A percentile compares a stretch with the other conserved stretches of the same genome.
phyloP scores from a whole-genome alignment of 2,888 invertebrate genomes.

The Artemia sp. region DNA sequence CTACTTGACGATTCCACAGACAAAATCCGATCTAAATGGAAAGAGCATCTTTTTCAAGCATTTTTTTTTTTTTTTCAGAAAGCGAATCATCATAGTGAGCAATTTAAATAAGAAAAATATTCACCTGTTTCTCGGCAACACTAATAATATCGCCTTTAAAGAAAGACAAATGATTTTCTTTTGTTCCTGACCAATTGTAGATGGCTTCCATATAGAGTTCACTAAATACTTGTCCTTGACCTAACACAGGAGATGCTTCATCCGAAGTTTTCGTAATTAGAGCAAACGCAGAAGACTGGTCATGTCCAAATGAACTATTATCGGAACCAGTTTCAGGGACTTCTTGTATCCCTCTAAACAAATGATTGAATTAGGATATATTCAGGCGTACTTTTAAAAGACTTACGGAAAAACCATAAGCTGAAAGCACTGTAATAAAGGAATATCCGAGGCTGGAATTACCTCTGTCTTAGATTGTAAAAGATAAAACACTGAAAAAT shows the following conservation, averaged over 20 bases:
- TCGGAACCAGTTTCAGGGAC: constrained; percentile 45
- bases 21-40: too few species aligned
- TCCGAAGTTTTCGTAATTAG: constrained; percentile 24
- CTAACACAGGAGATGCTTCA: constrained; percentile 30
- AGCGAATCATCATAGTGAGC: too few species aligned
- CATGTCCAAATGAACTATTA: constrained; percentile 34
- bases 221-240: constrained; percentile 24
- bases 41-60: too few species aligned
- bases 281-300: constrained; percentile 27
- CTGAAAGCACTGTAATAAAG: too few species aligned
- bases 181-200: constrained; percentile 43
- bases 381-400: too few species aligned
- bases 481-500: too few species aligned
- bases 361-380: constrained; percentile 20
- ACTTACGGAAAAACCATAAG: too few species aligned
- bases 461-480: too few species aligned
- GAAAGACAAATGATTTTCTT: constrained; percentile 43
- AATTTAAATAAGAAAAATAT: constrained; percentile 12
- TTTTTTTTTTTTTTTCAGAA: too few species aligned
- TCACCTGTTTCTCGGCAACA: constrained; percentile 41
- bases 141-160: constrained; percentile 43
- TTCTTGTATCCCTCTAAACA: constrained; percentile 51
- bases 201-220: constrained; percentile 31
- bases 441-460: too few species aligned
- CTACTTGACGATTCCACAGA: too few species aligned